phyloP scores from a whole-genome alignment of 2,113 vertebrate species.

The Chauna torquata region DNA sequence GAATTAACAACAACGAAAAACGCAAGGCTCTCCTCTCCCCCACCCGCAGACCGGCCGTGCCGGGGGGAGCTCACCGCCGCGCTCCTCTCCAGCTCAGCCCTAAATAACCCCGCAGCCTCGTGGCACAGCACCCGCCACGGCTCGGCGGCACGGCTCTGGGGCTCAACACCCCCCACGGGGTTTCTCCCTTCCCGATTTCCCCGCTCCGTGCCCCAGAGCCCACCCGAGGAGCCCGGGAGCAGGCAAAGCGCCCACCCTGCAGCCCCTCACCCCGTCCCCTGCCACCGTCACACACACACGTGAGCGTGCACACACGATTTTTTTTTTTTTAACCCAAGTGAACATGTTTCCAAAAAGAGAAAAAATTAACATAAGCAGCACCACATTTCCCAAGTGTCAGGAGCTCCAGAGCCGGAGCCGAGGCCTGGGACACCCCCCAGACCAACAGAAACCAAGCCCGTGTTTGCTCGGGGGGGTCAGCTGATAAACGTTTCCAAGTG shows the following conservation, averaged over 20 bases:
- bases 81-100: neutral
- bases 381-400: slow-evolving; percentile 10
- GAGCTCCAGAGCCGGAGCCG: slow-evolving; percentile 15
- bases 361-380: slow-evolving; percentile 10
- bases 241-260: rapidly evolving
- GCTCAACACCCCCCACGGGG: neutral
- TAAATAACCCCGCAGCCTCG: neutral
- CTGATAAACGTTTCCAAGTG: neutral
- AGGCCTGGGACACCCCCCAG: neutral
- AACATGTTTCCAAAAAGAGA: neutral
- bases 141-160: neutral
- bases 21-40: neutral
- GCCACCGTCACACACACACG: neutral
- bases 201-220: neutral
- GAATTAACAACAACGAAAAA: neutral
- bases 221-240: neutral
- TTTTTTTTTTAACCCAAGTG: slow-evolving; percentile 1
- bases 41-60: rapidly evolving
- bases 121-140: neutral
- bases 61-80: neutral
- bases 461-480: neutral
- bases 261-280: neutral
- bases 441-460: neutral
- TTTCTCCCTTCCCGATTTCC: neutral
- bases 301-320: neutral